phyloP scores from a whole-genome alignment of 2,888 invertebrate genomes.

The Dynastes tityus region DNA sequence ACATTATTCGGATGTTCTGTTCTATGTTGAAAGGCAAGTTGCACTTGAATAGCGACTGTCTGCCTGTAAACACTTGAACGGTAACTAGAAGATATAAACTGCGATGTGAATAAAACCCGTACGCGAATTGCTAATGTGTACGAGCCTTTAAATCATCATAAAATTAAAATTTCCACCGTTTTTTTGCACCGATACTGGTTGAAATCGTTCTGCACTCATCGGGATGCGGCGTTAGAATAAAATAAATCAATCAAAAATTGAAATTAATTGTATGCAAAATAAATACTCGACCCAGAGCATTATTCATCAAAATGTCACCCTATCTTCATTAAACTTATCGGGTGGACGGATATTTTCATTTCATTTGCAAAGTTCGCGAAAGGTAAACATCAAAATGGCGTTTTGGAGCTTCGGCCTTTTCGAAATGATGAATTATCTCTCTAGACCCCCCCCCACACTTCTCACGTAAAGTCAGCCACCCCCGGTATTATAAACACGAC shows the following conservation, averaged over 20 bases:
- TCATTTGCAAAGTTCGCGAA: slow-evolving; percentile 46
- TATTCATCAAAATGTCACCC: slow-evolving; percentile 47
- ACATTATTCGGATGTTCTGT: background rate
- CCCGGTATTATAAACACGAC: background rate
- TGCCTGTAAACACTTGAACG: too few relatives aligned
- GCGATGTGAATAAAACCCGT: too few relatives aligned
- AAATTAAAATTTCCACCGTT: background rate
- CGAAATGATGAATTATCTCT: slow-evolving; percentile 43
- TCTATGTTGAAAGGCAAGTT: too few relatives aligned
- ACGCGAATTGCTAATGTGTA: too few relatives aligned
- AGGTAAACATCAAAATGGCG: slow-evolving; percentile 44
- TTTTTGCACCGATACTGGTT: background rate
- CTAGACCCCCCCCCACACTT: background rate
- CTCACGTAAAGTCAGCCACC: background rate
- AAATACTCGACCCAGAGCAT: slow-evolving; percentile 32
- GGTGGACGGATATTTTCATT: slow-evolving; percentile 39
- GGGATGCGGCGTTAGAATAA: slow-evolving; percentile 22
- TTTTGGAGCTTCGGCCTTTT: slow-evolving; percentile 22
- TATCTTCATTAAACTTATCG: slow-evolving; percentile 47
- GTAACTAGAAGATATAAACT: too few relatives aligned
- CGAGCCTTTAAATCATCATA: too few relatives aligned
- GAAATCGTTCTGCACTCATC: background rate
- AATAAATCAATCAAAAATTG: slow-evolving; percentile 46
- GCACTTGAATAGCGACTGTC: too few relatives aligned
- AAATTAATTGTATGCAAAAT: slow-evolving; percentile 46